Conservation (phyloP, 1,140 invertebrate species). For the Lethocerus indicus region DNA sequence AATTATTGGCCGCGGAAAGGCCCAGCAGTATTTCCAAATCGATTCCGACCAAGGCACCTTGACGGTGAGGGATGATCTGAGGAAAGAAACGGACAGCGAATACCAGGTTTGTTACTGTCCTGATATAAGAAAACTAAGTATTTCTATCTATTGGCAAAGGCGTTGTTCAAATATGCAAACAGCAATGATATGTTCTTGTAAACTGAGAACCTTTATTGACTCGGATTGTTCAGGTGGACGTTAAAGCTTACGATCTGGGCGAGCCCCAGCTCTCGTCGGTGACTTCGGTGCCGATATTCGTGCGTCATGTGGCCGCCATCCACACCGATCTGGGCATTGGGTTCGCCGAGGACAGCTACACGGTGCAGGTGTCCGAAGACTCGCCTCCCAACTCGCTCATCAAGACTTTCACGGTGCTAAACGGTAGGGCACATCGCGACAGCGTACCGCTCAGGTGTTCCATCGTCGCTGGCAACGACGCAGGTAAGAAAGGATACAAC, state of each 20-base stretch:
- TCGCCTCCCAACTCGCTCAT: constrained; percentile 45
- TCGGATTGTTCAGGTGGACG: constrained; percentile 53
- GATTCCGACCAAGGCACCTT: constrained; percentile 65
- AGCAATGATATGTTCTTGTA: background rate
- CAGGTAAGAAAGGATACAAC: no score
- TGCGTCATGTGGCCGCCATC: constrained; percentile 54
- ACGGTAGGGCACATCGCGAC: constrained; percentile 40
- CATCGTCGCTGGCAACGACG: constrained; percentile 49
- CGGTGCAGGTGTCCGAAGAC: constrained; percentile 55
- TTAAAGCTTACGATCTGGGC: constrained; percentile 72
- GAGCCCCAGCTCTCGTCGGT: constrained; percentile 67
- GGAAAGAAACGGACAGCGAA: constrained; percentile 68
- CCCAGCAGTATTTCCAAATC: constrained; percentile 68
- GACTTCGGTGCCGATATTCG: constrained; percentile 59
- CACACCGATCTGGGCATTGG: constrained; percentile 52
- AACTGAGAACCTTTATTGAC: background rate
- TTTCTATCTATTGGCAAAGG: no score
- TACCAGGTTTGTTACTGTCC: constrained; percentile 44
- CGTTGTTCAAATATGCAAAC: no score
- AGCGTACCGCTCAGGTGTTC: constrained; percentile 52
- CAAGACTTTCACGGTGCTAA: constrained; percentile 52
- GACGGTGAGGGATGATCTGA: constrained; percentile 59
- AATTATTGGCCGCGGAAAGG: constrained; percentile 59
- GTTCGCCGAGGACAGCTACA: constrained; percentile 69
- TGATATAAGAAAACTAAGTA: no score